phyloP scores from a whole-genome alignment of 1,140 invertebrate genomes.

The Akabosia matsudoensis region DNA sequence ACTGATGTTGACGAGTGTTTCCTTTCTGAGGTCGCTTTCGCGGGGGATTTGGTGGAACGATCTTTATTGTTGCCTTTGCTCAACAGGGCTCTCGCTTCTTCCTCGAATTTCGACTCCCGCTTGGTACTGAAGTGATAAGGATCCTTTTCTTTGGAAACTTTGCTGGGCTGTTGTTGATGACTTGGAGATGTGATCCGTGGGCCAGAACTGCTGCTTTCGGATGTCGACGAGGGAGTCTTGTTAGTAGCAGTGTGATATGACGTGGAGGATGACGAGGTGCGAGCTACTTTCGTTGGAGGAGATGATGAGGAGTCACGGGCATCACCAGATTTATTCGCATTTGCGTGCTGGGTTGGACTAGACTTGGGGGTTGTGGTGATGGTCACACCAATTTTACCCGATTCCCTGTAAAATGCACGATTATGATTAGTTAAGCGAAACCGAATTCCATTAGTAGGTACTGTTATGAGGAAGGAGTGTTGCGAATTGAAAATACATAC shows the following conservation, averaged over 20 bases:
- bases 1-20: neutral
- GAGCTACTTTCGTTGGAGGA: slow-evolving; percentile 40
- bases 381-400: slow-evolving; percentile 82
- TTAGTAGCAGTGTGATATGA: slow-evolving; percentile 44
- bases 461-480: neutral
- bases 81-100: neutral
- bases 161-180: slow-evolving; percentile 48
- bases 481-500: slow-evolving; percentile 32
- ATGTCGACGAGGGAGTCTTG: slow-evolving; percentile 45
- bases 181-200: neutral
- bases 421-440: neutral
- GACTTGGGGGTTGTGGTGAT: slow-evolving; percentile 55
- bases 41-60: slow-evolving; percentile 26
- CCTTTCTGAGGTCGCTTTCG: neutral
- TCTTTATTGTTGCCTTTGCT: neutral
- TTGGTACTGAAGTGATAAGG: slow-evolving; percentile 18
- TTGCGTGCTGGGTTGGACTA: slow-evolving; percentile 49
- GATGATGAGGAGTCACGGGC: slow-evolving; percentile 51
- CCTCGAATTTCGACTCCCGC: neutral
- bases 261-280: slow-evolving; percentile 31
- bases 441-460: neutral
- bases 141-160: slow-evolving; percentile 18
- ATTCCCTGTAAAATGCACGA: slow-evolving; percentile 61
- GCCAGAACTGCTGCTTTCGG: slow-evolving; percentile 39
- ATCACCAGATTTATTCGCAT: slow-evolving; percentile 55